Base-by-base conservation (phyloP, 1,140 invertebrate species). In the Protaetia brevitarsis region DNA sequence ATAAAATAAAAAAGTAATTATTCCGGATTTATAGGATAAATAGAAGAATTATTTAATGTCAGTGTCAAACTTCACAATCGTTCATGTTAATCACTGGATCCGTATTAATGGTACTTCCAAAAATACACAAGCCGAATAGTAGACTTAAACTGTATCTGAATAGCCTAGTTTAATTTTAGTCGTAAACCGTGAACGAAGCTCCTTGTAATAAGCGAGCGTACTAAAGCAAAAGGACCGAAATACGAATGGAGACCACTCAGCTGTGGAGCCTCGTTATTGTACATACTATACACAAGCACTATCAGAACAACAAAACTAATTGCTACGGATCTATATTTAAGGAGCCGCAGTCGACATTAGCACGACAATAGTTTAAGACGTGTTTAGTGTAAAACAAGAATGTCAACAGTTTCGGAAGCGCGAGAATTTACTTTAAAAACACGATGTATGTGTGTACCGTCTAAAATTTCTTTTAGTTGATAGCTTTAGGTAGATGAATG, bases 281-380 rank as follows among this genome's bases (percentile, higher is more conserved):
- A 6, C 4, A 8, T 1, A 2, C 10, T 16, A 37, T n/a, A n/a
- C n/a, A 37, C 34, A 4, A 37, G 16, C 16, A 23, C 1, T 51
- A 51, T 23, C 41, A 19, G 41, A 51, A 23, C 41, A 51, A 51
- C 41, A 51, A 51, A 51, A 51, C 41, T 51, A 51, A 51, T 51
- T 51, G 41, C 41, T 51, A 51, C 41, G 21, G 41, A 51, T 23
- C 41, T 51, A 51, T 51, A 51, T 51, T 26, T 23, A 51, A 51
- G 19, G n/a, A n/a, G n/a, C n/a, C n/a, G n/a, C n/a, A n/a, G n/a
- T n/a, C n/a, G n/a, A n/a, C n/a, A n/a, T n/a, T n/a, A n/a, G n/a
- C n/a, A n/a, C n/a, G n/a, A n/a, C n/a, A n/a, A n/a, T n/a, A n/a
- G n/a, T n/a, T n/a, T n/a, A n/a, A n/a, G n/a, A n/a, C n/a, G n/a